Conservation (phyloP, 2,888 invertebrate genomes). For the Cheilosia variabilis region DNA sequence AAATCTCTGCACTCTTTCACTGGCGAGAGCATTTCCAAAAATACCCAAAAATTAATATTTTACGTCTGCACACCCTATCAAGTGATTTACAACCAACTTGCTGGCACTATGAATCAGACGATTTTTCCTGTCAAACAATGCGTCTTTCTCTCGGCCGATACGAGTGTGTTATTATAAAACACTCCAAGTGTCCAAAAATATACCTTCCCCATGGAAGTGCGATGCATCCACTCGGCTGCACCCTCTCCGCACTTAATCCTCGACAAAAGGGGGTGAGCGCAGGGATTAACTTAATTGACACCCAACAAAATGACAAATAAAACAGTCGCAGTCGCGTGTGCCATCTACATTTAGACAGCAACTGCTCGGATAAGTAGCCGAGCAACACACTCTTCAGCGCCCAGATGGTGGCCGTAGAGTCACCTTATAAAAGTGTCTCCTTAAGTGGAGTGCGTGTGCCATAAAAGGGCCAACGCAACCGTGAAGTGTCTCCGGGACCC, state of each 20-base stretch:
- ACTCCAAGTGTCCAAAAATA: conserved; percentile 47
- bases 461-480: conserved; percentile 53
- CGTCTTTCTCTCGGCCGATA: conserved; percentile 13
- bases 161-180: conserved; percentile 42
- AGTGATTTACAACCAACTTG: conserved; percentile 66
- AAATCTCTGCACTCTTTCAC: neutral
- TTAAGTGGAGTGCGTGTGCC: conserved; percentile 67
- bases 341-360: conserved; percentile 19
- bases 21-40: neutral
- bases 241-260: conserved; percentile 33
- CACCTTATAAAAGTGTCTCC: conserved; percentile 65
- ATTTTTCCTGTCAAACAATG: conserved; percentile 63
- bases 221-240: neutral
- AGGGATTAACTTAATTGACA: conserved; percentile 72
- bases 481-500: conserved; percentile 64
- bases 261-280: conserved; percentile 35
- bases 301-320: conserved; percentile 69
- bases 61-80: conserved; percentile 12
- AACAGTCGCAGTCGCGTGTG: conserved; percentile 59
- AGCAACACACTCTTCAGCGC: conserved; percentile 34
- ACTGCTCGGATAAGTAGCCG: conserved; percentile 43
- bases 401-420: conserved; percentile 46
- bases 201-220: conserved; percentile 10
- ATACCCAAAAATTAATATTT: conserved; percentile 4
- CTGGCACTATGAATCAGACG: conserved; percentile 65